Percentiles rank a stretch among this genome's conserved stretches.
Evolutionary conservation across 1,140 invertebrate genomes (phyloP).

Genomic region (Triops longicaudatus): DNA sequence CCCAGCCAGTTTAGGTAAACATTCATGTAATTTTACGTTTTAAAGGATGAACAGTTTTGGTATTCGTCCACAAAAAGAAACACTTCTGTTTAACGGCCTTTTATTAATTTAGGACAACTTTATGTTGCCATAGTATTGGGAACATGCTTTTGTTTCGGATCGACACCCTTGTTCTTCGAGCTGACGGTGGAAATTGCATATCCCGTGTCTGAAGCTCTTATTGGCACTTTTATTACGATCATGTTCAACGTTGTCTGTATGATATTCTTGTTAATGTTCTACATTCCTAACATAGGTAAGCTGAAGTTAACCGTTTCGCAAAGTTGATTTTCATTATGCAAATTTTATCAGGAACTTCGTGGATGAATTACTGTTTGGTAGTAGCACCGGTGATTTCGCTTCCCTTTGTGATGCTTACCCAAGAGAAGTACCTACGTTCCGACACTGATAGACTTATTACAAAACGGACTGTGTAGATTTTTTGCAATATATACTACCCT

Average conservation of each 20-base stretch:
- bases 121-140: slow-evolving; percentile 37
- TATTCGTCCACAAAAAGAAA: too few species aligned
- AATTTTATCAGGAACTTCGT: slow-evolving; percentile 20
- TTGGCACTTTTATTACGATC: slow-evolving; percentile 43
- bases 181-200: slow-evolving; percentile 44
- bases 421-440: slow-evolving; percentile 23
- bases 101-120: slow-evolving; percentile 26
- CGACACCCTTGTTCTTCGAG: slow-evolving; percentile 42
- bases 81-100: too few species aligned
- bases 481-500: too few species aligned
- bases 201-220: slow-evolving; percentile 45
- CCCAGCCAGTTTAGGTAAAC: background rate
- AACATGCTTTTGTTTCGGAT: slow-evolving; percentile 42
- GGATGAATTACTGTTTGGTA: slow-evolving; percentile 28
- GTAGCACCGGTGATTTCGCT: slow-evolving; percentile 22
- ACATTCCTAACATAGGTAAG: slow-evolving; percentile 39
- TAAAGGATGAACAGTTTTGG: background rate
- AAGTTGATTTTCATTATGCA: background rate
- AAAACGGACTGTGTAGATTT: background rate
- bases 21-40: too few species aligned
- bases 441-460: slow-evolving; percentile 18
- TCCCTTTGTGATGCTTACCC: slow-evolving; percentile 24
- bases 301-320: too few species aligned
- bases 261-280: slow-evolving; percentile 41
- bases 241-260: slow-evolving; percentile 40